Conservation (phyloP, 2,113 vertebrate genomes). For the Corythaeola cristata region DNA sequence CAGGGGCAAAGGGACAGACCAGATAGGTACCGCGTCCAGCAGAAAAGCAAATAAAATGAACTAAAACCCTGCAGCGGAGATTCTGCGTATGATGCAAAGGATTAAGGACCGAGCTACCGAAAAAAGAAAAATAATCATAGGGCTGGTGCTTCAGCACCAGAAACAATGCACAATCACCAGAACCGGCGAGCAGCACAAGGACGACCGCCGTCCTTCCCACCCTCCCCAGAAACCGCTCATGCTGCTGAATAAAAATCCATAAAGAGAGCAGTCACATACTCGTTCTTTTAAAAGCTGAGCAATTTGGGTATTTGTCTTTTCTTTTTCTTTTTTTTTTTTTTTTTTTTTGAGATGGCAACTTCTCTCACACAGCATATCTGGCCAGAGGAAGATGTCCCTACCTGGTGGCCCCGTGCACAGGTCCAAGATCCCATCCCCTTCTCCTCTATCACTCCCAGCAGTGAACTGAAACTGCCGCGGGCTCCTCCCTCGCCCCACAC, state of each 20-base stretch:
- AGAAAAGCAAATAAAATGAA: background rate
- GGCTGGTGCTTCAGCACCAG: background rate
- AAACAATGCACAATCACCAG: background rate
- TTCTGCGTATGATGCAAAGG: background rate
- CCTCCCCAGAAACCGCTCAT: background rate
- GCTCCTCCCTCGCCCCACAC: background rate
- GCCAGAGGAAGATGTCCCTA: background rate
- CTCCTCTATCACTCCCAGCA: background rate
- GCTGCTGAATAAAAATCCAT: background rate
- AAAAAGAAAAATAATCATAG: background rate
- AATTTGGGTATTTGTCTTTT: background rate
- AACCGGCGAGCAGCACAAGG: background rate
- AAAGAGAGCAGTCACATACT: background rate
- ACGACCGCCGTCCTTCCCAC: background rate
- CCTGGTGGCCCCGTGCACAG: rapidly evolving
- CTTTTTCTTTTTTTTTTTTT: rapidly evolving
- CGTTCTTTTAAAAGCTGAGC: background rate
- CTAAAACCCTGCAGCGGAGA: background rate
- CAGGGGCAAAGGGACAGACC: background rate
- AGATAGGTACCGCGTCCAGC: background rate
- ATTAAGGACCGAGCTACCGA: background rate
- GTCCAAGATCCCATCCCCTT: background rate
- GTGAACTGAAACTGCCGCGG: background rate
- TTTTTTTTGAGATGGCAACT: background rate
- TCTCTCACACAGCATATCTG: background rate